Conservation (phyloP, 2,113 vertebrate genomes). For the Eurypyga helias region DNA sequence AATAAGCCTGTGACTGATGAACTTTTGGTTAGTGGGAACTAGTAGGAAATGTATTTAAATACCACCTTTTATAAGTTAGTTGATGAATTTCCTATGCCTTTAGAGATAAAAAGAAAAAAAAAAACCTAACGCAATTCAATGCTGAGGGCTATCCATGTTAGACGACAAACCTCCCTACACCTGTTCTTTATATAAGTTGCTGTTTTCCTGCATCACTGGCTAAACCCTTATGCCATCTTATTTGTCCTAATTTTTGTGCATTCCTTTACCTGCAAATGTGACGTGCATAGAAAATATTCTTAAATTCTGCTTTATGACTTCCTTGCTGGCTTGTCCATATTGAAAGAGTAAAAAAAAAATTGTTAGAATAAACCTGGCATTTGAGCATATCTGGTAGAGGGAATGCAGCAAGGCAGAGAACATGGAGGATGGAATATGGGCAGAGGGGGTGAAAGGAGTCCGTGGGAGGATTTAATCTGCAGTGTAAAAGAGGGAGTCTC, state of each 20-base stretch:
- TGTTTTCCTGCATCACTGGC: background rate
- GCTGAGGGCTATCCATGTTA: no score
- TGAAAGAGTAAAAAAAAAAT: background rate
- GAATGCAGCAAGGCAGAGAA: background rate
- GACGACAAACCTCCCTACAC: background rate
- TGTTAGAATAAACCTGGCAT: background rate
- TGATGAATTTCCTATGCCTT: background rate
- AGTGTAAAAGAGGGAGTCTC: background rate
- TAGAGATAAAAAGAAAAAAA: fast-evolving
- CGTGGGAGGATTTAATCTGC: background rate
- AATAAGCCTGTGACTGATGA: background rate
- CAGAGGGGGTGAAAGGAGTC: background rate
- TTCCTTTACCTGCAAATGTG: background rate
- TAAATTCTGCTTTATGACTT: background rate
- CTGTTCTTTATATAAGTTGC: background rate
- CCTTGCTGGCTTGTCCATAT: background rate
- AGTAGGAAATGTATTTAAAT: background rate
- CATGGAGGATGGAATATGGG: background rate
- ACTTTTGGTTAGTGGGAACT: background rate
- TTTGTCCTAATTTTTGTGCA: background rate
- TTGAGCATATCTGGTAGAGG: no score
- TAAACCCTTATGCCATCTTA: background rate
- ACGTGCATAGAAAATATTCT: background rate
- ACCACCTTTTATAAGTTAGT: background rate
- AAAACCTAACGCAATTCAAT: background rate